phyloP scores from a whole-genome alignment of 1,140 invertebrate genomes.

The Spodoptera frugiperda region DNA sequence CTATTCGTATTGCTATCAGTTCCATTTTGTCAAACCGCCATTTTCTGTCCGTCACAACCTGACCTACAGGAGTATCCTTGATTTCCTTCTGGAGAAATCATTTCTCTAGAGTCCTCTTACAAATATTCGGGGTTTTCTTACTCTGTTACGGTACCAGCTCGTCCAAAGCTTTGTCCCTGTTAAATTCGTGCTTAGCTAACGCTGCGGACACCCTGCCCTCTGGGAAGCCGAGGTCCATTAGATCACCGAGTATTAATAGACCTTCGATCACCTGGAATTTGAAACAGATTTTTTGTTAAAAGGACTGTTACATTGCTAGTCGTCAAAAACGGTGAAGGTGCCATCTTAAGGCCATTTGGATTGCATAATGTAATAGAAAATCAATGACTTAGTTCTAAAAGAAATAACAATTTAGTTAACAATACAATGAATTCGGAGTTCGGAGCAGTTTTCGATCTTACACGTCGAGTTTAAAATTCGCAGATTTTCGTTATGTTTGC shows the following conservation, averaged over 20 bases:
- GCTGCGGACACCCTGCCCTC: conserved; percentile 92
- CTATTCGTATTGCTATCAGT: not conserved
- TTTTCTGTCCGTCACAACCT: conserved; percentile 12
- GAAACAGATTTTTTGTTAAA: conserved; percentile 34
- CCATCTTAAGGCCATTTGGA: too few relatives aligned
- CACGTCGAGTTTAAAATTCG: too few relatives aligned
- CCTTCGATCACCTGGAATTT: conserved; percentile 90
- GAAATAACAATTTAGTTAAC: too few relatives aligned
- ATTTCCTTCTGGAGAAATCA: not conserved
- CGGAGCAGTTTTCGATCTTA: too few relatives aligned
- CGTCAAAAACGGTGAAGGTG: too few relatives aligned
- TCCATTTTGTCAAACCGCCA: conserved; percentile 3
- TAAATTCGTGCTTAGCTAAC: conserved; percentile 91
- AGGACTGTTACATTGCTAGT: not conserved
- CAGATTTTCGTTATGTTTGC: too few relatives aligned
- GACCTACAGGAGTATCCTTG: conserved; percentile 4
- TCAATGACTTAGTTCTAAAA: too few relatives aligned
- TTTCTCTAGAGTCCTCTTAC: conserved; percentile 26
- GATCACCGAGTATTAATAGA: conserved; percentile 88
- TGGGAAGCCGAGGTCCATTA: conserved; percentile 94
- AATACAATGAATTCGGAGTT: too few relatives aligned
- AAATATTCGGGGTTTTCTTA: conserved; percentile 21
- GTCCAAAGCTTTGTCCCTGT: conserved; percentile 95
- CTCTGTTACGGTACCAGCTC: conserved; percentile 90
- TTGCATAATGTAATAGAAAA: too few relatives aligned